Conservation (phyloP, 1,140 invertebrate species). For the Leptonema lineaticorne region DNA sequence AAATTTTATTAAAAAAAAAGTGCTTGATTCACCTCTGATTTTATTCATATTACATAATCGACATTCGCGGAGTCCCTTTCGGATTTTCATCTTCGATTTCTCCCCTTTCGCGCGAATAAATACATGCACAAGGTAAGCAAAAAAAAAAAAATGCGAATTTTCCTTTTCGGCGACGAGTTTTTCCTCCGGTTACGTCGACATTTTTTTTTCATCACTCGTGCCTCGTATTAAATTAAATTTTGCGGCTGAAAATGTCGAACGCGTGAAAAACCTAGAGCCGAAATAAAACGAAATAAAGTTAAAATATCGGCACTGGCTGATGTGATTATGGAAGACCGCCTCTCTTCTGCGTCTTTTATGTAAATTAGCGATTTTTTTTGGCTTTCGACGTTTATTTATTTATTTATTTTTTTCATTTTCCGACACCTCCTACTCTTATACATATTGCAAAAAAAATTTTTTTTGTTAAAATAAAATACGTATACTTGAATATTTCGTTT, state of each 20-base stretch:
- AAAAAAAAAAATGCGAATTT: background rate
- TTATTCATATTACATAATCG: no score
- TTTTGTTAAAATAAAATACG: no score
- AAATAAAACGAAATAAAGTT: no score
- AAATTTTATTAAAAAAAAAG: no score
- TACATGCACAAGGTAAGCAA: no score
- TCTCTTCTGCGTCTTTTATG: constrained; percentile 14
- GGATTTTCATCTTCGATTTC: background rate
- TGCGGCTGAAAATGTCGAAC: background rate
- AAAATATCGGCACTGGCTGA: background rate
- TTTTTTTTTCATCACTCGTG: background rate
- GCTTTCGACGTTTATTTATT: background rate
- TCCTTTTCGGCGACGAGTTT: background rate
- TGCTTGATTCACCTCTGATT: no score
- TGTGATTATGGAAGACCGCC: background rate
- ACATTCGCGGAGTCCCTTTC: no score
- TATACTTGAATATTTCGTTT: no score
- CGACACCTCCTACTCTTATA: no score
- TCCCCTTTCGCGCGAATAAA: no score
- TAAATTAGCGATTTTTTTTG: constrained; percentile 13
- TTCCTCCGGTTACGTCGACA: background rate
- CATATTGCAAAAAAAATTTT: no score
- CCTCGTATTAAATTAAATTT: background rate
- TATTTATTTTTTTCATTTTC: no score
- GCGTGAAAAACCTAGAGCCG: background rate